phyloP scores from a whole-genome alignment of 2,113 vertebrate genomes.

The Orcinus orca region DNA sequence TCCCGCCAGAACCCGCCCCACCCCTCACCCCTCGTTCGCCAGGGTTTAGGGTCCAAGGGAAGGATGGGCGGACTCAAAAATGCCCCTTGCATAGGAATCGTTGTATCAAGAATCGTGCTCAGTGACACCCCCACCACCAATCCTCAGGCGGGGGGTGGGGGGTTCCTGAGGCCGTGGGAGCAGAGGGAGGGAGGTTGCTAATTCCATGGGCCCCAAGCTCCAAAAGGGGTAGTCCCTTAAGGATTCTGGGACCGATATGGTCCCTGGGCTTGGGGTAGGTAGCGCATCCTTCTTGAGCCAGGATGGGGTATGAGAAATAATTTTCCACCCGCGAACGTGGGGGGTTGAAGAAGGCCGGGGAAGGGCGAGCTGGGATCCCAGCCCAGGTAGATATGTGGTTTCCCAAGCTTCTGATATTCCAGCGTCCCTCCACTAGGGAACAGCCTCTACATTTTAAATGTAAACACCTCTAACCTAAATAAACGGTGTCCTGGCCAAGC shows the following conservation, averaged over 20 bases:
- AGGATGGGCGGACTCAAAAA: slow-evolving; percentile 64
- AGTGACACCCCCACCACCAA: slow-evolving; percentile 28
- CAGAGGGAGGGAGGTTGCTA: slow-evolving; percentile 18
- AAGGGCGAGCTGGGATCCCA: neutral
- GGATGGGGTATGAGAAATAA: slow-evolving; percentile 15
- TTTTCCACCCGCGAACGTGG: neutral
- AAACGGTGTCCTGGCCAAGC: neutral
- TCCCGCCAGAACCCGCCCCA: slow-evolving; percentile 40
- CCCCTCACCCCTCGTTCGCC: slow-evolving; percentile 55
- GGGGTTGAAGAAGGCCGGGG: neutral
- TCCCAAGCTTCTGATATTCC: neutral
- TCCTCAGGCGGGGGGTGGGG: neutral
- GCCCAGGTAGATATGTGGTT: neutral
- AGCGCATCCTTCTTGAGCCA: slow-evolving; percentile 63
- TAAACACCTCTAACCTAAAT: neutral
- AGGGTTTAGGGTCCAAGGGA: slow-evolving; percentile 55
- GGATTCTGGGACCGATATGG: slow-evolving; percentile 53
- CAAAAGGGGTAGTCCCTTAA: slow-evolving; percentile 40
- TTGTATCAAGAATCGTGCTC: slow-evolving; percentile 67
- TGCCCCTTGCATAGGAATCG: slow-evolving; percentile 79
- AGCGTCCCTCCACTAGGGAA: neutral
- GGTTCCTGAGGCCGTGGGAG: slow-evolving; percentile 64
- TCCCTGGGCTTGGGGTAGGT: slow-evolving; percentile 67
- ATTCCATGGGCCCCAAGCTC: slow-evolving; percentile 43
- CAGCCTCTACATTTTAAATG: neutral